Evolutionary conservation across 1,140 invertebrate species (phyloP).

Genomic region (Bacillus rossius): DNA sequence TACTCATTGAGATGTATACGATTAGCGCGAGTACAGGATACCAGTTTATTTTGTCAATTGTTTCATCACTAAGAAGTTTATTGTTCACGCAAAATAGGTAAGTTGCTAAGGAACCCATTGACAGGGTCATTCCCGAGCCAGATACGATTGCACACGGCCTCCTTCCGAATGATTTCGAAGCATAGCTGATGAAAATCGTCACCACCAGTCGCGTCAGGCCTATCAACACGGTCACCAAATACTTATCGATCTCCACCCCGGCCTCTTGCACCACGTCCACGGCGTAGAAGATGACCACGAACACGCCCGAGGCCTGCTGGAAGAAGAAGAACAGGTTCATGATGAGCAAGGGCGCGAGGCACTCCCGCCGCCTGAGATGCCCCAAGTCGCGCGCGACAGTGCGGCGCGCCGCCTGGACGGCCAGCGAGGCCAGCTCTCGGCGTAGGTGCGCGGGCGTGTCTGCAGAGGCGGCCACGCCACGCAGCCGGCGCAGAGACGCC

Average conservation of each 20-base stretch:
- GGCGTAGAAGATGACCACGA: conserved; percentile 71
- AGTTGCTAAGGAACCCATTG: conserved; percentile 48
- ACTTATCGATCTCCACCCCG: conserved; percentile 50
- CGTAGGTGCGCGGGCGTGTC: no score
- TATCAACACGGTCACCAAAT: conserved; percentile 50
- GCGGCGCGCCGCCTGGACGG: no score
- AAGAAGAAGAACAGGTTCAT: conserved; percentile 65
- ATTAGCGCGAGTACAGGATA: conserved; percentile 48
- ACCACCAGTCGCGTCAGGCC: conserved; percentile 51
- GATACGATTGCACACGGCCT: conserved; percentile 52
- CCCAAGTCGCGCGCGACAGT: conserved; percentile 22
- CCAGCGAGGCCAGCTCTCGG: no score
- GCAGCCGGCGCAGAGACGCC: neutral
- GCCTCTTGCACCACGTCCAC: conserved; percentile 55
- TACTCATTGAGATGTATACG: conserved; percentile 54
- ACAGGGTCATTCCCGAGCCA: conserved; percentile 52
- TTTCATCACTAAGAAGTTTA: conserved; percentile 16
- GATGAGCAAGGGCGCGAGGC: conserved; percentile 57
- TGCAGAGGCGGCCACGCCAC: no score
- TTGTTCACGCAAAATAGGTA: conserved; percentile 37
- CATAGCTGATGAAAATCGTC: conserved; percentile 46
- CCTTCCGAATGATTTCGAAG: conserved; percentile 51
- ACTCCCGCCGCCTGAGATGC: conserved; percentile 40
- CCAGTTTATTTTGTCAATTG: conserved; percentile 18
- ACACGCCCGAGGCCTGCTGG: conserved; percentile 72